Evolutionary conservation across 2,888 invertebrate species (phyloP), one percentile per base, ranked within the genome.

Genomic region (Herminia tarsipennalis): DNA sequence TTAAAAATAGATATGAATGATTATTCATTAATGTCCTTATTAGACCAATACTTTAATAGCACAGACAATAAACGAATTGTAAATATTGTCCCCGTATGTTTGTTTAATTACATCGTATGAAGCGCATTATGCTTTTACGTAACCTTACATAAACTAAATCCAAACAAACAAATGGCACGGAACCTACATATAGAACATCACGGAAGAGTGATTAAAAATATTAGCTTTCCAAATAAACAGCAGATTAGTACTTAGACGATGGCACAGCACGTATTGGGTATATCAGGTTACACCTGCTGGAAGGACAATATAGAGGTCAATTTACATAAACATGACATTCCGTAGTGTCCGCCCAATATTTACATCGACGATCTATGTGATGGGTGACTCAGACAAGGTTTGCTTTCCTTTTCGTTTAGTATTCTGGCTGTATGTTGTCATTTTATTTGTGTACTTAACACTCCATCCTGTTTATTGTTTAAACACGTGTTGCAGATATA

Each of bases 251-350:
- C 51, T 46, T 37, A 59, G 53, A 55, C 44, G 37, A 44, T 65
- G 57, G 56, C 63, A 51, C 43, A 67, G 76, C 83, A 82, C 83
- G 83, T 85, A 78, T 64, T 62, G 51, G 63, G 73, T 74, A 81
- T 77, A 85, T 78, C 76, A 70, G 81, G 78, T 70, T 82, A 77
- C 73, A 69, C 58, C 70, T 62, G 70, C 61, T 70, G 75, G 73
- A 76, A 79, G 66, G 66, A 68, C 71, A 73, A 72, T 74, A 72
- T 70, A 76, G 60, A 75, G 66, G 69, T 61, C 64, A 73, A 80
- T 81, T 81, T 73, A 73, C 78, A 83, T 81, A 74, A 78, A 72
- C 76, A 72, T 70, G 70, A 70, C 73, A 71, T 76, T 76, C 66
- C 61, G 48, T 49, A 40, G 54, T 72, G 74, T 68, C 53, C 48